Conservation (phyloP, 35 echinoderm and acorn worm species). For the Heliocidaris erythrogramma region DNA sequence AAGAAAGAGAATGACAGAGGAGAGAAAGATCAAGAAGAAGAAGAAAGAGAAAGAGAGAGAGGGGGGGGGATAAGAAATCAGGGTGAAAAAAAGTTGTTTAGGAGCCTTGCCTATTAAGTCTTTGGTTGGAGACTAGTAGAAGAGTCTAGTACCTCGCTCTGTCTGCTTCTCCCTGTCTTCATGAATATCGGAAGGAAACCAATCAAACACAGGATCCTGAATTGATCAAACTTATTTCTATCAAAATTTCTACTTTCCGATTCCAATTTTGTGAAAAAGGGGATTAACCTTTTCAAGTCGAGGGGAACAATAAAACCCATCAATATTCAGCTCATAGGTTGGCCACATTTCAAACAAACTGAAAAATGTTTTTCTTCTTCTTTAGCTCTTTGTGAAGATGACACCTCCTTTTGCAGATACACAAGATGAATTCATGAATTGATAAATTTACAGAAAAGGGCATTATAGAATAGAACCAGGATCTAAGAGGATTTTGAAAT, state of each 20-base stretch:
- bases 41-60: too few species aligned
- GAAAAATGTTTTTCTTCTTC: not conserved
- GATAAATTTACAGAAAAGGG: not conserved
- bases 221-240: conserved; percentile 14
- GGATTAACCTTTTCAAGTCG: not conserved
- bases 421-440: not conserved
- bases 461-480: not conserved
- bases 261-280: not conserved
- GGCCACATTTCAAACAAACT: not conserved
- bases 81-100: not conserved
- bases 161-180: not conserved
- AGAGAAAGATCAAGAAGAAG: too few species aligned
- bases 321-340: not conserved
- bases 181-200: conserved; percentile 9
- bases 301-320: not conserved
- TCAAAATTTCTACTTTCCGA: conserved; percentile 10
- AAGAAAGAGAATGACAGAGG: not conserved
- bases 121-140: not conserved
- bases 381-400: not conserved
- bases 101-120: not conserved
- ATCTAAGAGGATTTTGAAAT: not conserved
- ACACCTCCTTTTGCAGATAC: not conserved
- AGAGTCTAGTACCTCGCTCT: not conserved
- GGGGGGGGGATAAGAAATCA: too few species aligned
- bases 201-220: not conserved